These are phyloP conservation scores for Pissodes strobi DNA, from an alignment of 1,140 invertebrate species.

Conservation along the genomic window DNA sequence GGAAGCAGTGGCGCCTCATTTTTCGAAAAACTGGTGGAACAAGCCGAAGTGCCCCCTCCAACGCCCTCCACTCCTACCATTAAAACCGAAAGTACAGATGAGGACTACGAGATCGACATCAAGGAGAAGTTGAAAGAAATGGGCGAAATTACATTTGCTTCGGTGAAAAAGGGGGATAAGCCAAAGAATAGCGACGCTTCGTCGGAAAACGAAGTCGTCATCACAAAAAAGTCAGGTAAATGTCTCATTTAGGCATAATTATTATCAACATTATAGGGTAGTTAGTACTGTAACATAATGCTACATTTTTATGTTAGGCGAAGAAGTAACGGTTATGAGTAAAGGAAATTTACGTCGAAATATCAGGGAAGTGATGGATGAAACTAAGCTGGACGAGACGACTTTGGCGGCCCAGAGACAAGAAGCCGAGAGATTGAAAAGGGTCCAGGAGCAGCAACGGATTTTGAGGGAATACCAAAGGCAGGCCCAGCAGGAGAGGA, in stretches of 20 bases:
- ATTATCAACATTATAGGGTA: too few species aligned
- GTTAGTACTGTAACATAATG: too few species aligned
- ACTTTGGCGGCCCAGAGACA: conserved; percentile 91
- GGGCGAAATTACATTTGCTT: conserved; percentile 60
- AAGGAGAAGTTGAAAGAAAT: conserved; percentile 64
- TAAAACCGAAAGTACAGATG: conserved; percentile 30
- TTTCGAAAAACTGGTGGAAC: conserved; percentile 46
- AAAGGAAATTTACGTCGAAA: conserved; percentile 75
- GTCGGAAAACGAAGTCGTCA: conserved; percentile 51
- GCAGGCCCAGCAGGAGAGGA: conserved; percentile 70
- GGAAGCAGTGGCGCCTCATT: conserved; percentile 37
- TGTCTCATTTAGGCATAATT: too few species aligned
- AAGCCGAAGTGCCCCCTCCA: conserved; percentile 31
- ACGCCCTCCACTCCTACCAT: conserved; percentile 25
- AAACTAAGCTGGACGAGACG: conserved; percentile 87
- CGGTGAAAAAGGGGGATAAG: conserved; percentile 53
- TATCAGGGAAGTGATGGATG: conserved; percentile 90
- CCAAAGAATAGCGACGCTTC: conserved; percentile 42
- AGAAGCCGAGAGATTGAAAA: conserved; percentile 82
- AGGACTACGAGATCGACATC: conserved; percentile 57
- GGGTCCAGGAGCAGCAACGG: conserved; percentile 83
- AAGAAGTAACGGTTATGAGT: conserved; percentile 46
- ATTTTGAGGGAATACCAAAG: conserved; percentile 77
- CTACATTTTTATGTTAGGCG: too few species aligned
- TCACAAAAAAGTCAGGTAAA: too few species aligned